Percentiles rank a stretch among this genome's conserved stretches.
These are phyloP conservation scores for Drosophila meridiana DNA, from an alignment of 2,888 invertebrate genomes.

Conservation along the genomic window DNA sequence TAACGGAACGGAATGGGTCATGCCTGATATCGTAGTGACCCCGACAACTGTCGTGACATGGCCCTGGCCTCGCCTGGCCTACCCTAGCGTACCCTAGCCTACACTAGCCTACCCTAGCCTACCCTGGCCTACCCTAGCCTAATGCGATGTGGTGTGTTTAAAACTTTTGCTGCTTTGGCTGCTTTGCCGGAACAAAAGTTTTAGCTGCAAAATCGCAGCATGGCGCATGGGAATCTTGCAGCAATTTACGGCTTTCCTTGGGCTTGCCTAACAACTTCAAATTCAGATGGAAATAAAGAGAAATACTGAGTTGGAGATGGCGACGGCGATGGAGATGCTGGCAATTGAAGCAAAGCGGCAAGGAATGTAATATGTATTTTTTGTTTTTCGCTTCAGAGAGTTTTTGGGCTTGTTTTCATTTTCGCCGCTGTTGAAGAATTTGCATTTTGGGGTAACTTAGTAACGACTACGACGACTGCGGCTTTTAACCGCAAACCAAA, in stretches of 20 bases:
- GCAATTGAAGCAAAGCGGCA: constrained; percentile 63
- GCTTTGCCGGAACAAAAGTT: constrained; percentile 56
- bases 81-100: too few relatives aligned
- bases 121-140: neutral
- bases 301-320: neutral
- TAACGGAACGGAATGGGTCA: constrained; percentile 25
- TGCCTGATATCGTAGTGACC: constrained; percentile 43
- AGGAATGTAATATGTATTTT: constrained; percentile 49
- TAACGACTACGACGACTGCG: constrained; percentile 54
- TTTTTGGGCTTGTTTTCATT: constrained; percentile 72
- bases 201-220: constrained; percentile 46
- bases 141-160: constrained; percentile 50
- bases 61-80: neutral
- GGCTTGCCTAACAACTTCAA: constrained; percentile 46
- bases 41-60: constrained; percentile 39
- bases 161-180: constrained; percentile 65
- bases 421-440: constrained; percentile 60
- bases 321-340: constrained; percentile 15
- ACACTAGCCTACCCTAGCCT: neutral
- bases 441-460: constrained; percentile 59
- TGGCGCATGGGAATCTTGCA: constrained; percentile 66
- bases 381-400: constrained; percentile 36
- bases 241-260: constrained; percentile 72
- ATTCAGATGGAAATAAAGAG: constrained; percentile 26
- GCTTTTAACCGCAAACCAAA: constrained; percentile 81